Evolutionary conservation across 2,888 invertebrate species (phyloP), one percentile per base, ranked within the genome.

Genomic region (Drosophila prolongata): DNA sequence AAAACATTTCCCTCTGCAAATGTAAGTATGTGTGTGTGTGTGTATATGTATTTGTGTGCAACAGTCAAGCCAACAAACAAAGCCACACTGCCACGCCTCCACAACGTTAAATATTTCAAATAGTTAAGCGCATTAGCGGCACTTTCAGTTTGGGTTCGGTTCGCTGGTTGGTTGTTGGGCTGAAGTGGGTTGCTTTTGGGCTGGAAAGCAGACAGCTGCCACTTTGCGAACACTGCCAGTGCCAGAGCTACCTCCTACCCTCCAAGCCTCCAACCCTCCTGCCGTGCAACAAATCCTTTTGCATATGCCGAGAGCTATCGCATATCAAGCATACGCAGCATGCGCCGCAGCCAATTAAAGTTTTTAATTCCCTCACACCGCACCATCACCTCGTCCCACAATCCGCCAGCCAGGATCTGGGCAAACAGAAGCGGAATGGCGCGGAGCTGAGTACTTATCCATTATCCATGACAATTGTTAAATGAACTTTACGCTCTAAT

Each of bases 51-150:
- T 53, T 60, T 50, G 47, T 68, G 64, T 58, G 54, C 65, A 69
- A 60, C 80, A 78, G 57, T 66, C 80, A 77, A 71, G 52, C 66
- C 68, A 52, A 42, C 53, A 70, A 54, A 53, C 58, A 42, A 53
- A 70, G 30, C 58, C 49, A 60, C 52, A 53, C 59, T 54, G 55
- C 37, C 54, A 47, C 62, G 37, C 54, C 66, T 62, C 47, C 69
- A 75, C 64, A 79, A 76, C 77, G 66, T 66, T 66, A 85, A 77
- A 87, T 83, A 83, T 83, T 88, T 85, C 84, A 86, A 88, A 88
- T 85, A 85, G 85, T 85, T 85, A 85, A 85, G 85, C 85, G 85
- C 85, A 85, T 85, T 85, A 85, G 85, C 84, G 83, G 75, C 85
- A 83, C 85, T 87, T 83, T 83, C 75, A 83, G 86, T 86, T 70